These are phyloP conservation scores for Rhadinocentrus ornatus DNA, from an alignment of 2,797 vertebrate species.

Conservation along the genomic window DNA sequence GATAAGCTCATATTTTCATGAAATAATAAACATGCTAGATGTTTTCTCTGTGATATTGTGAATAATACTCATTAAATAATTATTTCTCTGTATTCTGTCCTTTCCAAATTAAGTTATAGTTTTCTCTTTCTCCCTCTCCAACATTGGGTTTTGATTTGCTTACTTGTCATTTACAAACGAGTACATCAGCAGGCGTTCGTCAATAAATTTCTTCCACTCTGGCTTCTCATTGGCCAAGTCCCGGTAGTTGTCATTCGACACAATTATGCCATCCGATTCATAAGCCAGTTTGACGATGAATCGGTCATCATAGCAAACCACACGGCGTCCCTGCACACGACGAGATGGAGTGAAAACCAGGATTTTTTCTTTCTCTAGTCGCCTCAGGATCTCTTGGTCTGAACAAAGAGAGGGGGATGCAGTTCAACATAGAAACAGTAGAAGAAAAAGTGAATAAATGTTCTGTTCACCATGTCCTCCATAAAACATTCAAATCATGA, in stretches of 20 bases:
- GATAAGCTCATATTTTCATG: neutral
- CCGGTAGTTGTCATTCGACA: conserved; percentile 99
- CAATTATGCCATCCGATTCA: conserved; percentile 96
- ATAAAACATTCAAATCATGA: neutral
- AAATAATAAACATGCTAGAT: neutral
- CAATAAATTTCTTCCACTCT: conserved; percentile 99
- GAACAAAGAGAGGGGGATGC: conserved; percentile 1
- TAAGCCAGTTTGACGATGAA: conserved; percentile 98
- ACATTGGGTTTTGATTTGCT: conserved; percentile 58
- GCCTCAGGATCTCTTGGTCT: conserved; percentile 96
- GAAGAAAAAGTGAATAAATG: neutral
- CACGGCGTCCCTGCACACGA: conserved; percentile 93
- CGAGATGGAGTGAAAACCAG: conserved; percentile 97
- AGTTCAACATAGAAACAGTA: neutral
- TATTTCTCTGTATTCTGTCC: neutral
- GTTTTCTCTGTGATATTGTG: neutral
- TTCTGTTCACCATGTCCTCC: neutral
- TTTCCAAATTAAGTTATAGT: neutral
- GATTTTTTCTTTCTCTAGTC: conserved; percentile 95
- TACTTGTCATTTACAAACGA: conserved; percentile 99
- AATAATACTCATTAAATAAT: neutral
- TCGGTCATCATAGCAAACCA: conserved; percentile 97
- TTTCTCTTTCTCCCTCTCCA: neutral
- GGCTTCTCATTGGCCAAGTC: conserved; percentile 97
- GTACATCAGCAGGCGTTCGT: conserved; percentile 97